Conservation (phyloP, 2,888 invertebrate genomes). For the Heliconius ismenius region DNA sequence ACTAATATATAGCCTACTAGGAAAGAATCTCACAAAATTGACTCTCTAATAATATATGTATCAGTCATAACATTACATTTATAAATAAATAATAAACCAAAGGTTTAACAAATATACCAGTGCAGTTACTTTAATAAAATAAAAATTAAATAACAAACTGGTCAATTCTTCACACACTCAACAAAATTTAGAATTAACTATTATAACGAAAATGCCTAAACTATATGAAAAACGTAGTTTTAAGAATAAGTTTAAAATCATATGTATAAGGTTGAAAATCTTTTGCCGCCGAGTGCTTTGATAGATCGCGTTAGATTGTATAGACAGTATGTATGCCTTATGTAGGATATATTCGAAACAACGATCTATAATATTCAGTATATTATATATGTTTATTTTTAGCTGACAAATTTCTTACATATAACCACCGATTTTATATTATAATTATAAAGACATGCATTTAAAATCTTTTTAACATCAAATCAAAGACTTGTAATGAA, state of each 20-base stretch:
- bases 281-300: slow-evolving; percentile 34
- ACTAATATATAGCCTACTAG: not conserved
- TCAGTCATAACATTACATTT: not conserved
- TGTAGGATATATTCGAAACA: slow-evolving; percentile 16
- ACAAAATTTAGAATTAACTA: not conserved
- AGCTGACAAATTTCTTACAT: not conserved
- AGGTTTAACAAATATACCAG: not conserved
- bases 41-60: not conserved
- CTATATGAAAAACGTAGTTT: slow-evolving; percentile 3
- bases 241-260: not conserved
- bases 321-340: slow-evolving; percentile 31
- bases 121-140: not conserved
- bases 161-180: not conserved
- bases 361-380: not conserved
- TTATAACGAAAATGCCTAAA: slow-evolving; percentile 10
- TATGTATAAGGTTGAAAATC: slow-evolving; percentile 12
- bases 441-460: not conserved
- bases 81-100: not conserved
- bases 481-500: too few relatives aligned
- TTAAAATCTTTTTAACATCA: not conserved
- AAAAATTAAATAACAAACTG: not conserved
- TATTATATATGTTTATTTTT: not conserved
- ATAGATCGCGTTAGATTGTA: slow-evolving; percentile 26
- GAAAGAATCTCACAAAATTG: not conserved
- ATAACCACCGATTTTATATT: slow-evolving; percentile 8